phyloP scores from a whole-genome alignment of 2,113 vertebrate genomes.

The Alectura lathami region DNA sequence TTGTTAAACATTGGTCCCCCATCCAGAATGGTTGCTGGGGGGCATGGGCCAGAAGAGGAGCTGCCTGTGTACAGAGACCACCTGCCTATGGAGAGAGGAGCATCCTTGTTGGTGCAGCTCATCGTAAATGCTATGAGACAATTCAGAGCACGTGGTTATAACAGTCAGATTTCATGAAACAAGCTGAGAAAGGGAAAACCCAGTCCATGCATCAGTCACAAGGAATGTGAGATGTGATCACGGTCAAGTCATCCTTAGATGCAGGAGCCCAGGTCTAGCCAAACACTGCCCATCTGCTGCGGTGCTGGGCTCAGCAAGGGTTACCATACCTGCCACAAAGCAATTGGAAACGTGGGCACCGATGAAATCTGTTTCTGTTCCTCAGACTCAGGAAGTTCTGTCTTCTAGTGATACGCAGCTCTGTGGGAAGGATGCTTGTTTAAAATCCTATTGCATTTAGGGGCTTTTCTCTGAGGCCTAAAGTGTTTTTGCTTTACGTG shows the following conservation, averaged over 20 bases:
- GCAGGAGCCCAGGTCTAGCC: not conserved
- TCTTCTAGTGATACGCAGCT: not conserved
- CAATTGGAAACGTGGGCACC: not conserved
- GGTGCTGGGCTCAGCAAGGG: not conserved
- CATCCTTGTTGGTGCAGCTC: not conserved
- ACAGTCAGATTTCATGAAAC: not conserved
- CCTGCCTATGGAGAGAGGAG: not conserved
- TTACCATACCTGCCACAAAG: not conserved
- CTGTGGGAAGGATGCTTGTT: not conserved
- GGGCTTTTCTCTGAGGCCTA: not conserved
- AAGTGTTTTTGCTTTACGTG: not conserved
- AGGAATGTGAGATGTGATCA: rapidly evolving
- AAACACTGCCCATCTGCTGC: not conserved
- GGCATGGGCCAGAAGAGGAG: rapidly evolving
- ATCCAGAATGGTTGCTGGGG: not conserved
- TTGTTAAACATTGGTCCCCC: not conserved
- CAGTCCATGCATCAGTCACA: not conserved
- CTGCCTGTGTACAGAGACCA: not conserved
- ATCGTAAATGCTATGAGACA: not conserved
- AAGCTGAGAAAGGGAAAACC: not conserved
- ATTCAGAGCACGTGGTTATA: not conserved
- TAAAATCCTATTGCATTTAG: not conserved
- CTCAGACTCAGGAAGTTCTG: not conserved
- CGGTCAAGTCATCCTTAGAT: not conserved
- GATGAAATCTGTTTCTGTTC: not conserved